Percentiles rank a stretch among this genome's conserved stretches.
Evolutionary conservation across 92 coral and sea anemone genomes (phyloP).

Genomic region (Paragorgia papillata): DNA sequence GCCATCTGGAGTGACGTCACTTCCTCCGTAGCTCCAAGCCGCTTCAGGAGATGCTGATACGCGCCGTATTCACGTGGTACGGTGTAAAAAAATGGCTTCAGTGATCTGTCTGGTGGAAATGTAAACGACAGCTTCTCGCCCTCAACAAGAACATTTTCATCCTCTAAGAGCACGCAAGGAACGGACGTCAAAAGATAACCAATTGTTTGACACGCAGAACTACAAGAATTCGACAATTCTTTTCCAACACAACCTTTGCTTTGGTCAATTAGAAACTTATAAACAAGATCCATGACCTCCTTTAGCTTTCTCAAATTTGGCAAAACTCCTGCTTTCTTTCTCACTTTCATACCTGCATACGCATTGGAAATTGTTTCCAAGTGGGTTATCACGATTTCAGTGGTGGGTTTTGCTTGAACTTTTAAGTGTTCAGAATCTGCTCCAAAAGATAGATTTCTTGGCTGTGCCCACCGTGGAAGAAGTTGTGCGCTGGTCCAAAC

Average conservation of each 20-base stretch:
- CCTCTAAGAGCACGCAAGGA: conserved; percentile 87
- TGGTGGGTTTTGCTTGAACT: conserved; percentile 70
- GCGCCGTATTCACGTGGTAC: conserved; percentile 92
- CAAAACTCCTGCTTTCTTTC: conserved; percentile 76
- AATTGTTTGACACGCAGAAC: conserved; percentile 70
- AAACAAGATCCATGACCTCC: conserved; percentile 72
- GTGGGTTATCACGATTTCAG: conserved; percentile 84
- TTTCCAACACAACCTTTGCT: conserved; percentile 66
- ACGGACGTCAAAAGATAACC: conserved; percentile 68
- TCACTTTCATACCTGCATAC: too few relatives aligned
- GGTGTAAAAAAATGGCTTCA: conserved; percentile 83
- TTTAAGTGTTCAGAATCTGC: conserved; percentile 62
- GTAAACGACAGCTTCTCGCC: conserved; percentile 17
- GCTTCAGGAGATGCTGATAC: conserved; percentile 85
- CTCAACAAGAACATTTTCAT: conserved; percentile 55
- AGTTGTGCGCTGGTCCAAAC: conserved; percentile 82
- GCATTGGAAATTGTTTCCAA: conserved; percentile 67
- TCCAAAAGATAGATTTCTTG: conserved; percentile 59
- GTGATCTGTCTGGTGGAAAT: background rate
- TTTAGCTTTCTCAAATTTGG: conserved; percentile 80
- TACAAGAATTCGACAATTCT: conserved; percentile 65
- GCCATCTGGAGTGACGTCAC: conserved; percentile 85
- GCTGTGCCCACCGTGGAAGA: conserved; percentile 91
- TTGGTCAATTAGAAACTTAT: conserved; percentile 72
- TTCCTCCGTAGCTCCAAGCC: conserved; percentile 92